A percentile compares a stretch with the other conserved stretches of the same genome.
phyloP scores from a whole-genome alignment of 2,888 invertebrate species.

The Dorcus hopei region DNA sequence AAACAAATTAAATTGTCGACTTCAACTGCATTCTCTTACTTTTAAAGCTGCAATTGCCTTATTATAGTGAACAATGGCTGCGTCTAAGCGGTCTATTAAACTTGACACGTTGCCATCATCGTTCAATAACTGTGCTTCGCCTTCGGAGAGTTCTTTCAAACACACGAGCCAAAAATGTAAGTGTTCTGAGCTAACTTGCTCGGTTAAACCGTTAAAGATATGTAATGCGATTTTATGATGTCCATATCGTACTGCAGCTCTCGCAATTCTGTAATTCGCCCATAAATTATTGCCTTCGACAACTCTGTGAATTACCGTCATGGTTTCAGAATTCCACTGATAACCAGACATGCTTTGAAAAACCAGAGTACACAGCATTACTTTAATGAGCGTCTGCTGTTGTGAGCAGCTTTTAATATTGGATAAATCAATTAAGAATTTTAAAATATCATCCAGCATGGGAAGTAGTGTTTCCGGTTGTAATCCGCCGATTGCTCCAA shows the following conservation, averaged over 20 bases:
- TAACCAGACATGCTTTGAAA: slow-evolving; percentile 76
- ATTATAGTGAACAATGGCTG: slow-evolving; percentile 61
- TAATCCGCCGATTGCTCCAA: slow-evolving; percentile 70
- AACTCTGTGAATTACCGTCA: slow-evolving; percentile 56
- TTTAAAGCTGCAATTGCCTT: slow-evolving; percentile 62
- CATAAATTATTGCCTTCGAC: slow-evolving; percentile 63
- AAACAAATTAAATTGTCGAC: not conserved
- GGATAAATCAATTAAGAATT: slow-evolving; percentile 47
- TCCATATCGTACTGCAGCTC: slow-evolving; percentile 80
- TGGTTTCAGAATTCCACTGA: slow-evolving; percentile 62
- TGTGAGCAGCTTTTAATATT: slow-evolving; percentile 31
- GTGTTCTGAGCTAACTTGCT: slow-evolving; percentile 73
- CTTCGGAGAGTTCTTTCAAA: slow-evolving; percentile 71
- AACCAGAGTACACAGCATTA: slow-evolving; percentile 78
- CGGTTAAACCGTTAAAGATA: slow-evolving; percentile 58
- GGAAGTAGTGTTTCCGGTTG: slow-evolving; percentile 57
- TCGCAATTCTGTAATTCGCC: slow-evolving; percentile 82
- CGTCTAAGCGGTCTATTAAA: slow-evolving; percentile 53
- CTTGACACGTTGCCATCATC: not conserved
- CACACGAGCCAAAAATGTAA: slow-evolving; percentile 86
- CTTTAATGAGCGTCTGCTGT: slow-evolving; percentile 55
- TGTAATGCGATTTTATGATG: slow-evolving; percentile 61
- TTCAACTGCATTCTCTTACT: slow-evolving; percentile 36
- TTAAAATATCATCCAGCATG: slow-evolving; percentile 56
- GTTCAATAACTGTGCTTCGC: slow-evolving; percentile 64